These are phyloP conservation scores for Diceros bicornis DNA, from an alignment of 2,797 vertebrate genomes.

Conservation along the genomic window DNA sequence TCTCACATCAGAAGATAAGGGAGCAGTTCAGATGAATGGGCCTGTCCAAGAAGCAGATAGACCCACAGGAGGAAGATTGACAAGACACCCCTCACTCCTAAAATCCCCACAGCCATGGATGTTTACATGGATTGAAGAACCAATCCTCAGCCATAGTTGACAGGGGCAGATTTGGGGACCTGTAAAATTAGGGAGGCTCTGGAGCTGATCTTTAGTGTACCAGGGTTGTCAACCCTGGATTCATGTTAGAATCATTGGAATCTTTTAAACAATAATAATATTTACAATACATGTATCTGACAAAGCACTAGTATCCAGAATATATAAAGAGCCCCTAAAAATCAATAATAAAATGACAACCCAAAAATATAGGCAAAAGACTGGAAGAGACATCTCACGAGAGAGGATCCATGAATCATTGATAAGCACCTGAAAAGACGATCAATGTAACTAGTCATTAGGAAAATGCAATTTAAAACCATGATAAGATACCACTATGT, in stretches of 20 bases:
- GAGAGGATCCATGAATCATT: neutral
- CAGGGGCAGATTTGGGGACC: neutral
- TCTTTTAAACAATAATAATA: constrained; percentile 50
- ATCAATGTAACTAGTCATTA: neutral
- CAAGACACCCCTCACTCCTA: neutral
- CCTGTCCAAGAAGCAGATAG: constrained; percentile 40
- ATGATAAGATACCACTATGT: neutral
- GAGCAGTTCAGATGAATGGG: constrained; percentile 42
- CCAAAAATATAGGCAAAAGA: constrained; percentile 22
- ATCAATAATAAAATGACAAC: constrained; percentile 53
- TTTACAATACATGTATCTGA: constrained; percentile 47
- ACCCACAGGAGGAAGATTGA: constrained; percentile 2
- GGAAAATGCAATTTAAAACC: constrained; percentile 56
- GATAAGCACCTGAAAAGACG: constrained; percentile 28
- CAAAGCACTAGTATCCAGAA: neutral
- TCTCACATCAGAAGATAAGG: constrained; percentile 9
- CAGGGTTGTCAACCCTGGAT: constrained; percentile 20
- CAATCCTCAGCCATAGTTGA: neutral
- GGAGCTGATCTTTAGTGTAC: neutral
- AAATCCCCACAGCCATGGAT: neutral
- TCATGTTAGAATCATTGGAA: constrained; percentile 38
- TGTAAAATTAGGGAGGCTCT: neutral
- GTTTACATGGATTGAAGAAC: neutral
- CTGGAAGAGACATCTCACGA: neutral
- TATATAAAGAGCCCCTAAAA: neutral